A percentile compares a stretch with the other conserved stretches of the same genome.
These are phyloP conservation scores for Alfaro cultratus DNA, from an alignment of 2,797 vertebrate genomes.

Conservation along the genomic window DNA sequence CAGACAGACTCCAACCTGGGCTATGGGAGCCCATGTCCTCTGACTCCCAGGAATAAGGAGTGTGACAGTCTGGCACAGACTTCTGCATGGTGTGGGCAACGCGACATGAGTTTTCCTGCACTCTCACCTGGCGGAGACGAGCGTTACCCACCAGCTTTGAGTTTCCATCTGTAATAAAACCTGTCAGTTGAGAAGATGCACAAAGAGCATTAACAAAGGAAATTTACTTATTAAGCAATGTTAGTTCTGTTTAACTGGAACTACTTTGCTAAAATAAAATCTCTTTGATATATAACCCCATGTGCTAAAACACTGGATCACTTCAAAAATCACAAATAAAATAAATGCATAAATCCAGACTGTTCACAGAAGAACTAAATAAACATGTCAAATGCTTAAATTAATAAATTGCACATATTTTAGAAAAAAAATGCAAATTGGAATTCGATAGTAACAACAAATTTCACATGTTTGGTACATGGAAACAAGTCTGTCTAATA, in stretches of 20 bases:
- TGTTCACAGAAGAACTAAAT: neutral
- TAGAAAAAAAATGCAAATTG: neutral
- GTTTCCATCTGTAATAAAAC: conserved; percentile 96
- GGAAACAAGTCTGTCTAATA: neutral
- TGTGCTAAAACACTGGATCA: neutral
- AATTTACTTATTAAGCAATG: neutral
- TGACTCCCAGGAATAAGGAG: conserved; percentile 86
- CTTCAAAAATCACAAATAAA: too few species aligned
- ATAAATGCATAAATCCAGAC: neutral
- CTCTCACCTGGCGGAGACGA: conserved; percentile 91
- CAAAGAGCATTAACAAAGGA: neutral
- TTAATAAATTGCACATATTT: neutral
- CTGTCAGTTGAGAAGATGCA: conserved; percentile 65
- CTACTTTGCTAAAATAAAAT: neutral
- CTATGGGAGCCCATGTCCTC: conserved; percentile 87
- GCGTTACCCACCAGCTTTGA: conserved; percentile 92
- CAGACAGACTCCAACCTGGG: conserved; percentile 82
- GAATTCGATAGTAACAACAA: neutral
- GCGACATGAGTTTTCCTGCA: conserved; percentile 83
- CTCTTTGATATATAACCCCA: neutral
- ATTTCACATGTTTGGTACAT: neutral
- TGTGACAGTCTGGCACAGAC: conserved; percentile 77
- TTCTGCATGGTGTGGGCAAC: conserved; percentile 74
- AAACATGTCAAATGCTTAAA: neutral
- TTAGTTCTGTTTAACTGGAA: neutral